phyloP scores from a whole-genome alignment of 2,113 vertebrate genomes.

The Hippolais icterina region DNA sequence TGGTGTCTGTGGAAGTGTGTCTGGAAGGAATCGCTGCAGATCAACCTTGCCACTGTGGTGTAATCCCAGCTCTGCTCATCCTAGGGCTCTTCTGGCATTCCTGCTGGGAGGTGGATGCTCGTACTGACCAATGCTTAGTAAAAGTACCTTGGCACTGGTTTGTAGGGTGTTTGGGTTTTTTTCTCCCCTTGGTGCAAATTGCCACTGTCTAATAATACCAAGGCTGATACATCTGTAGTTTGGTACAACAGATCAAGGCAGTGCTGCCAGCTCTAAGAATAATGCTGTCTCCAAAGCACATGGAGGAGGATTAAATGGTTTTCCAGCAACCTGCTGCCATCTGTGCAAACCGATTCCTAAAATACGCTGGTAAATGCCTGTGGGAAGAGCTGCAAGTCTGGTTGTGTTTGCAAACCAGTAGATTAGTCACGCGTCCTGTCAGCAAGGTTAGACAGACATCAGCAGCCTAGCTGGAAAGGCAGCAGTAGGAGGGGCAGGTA shows the following conservation, averaged over 20 bases:
- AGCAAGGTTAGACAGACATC: neutral
- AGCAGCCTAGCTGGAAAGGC: neutral
- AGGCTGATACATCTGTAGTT: conserved; percentile 9
- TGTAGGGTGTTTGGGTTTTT: neutral
- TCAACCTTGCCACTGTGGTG: neutral
- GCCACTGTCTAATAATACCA: neutral
- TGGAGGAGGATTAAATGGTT: conserved; percentile 6
- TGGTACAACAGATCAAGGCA: conserved; percentile 29
- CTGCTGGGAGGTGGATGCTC: accelerated
- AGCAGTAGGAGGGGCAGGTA: neutral
- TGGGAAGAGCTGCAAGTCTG: neutral
- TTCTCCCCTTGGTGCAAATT: neutral
- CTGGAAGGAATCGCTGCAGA: neutral
- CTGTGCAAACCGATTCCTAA: neutral
- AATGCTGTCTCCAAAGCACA: neutral
- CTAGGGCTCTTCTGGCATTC: neutral
- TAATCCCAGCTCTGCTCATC: neutral
- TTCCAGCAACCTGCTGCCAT: conserved; percentile 59
- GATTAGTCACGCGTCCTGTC: neutral
- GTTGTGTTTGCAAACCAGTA: conserved; percentile 20
- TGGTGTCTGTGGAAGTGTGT: neutral
- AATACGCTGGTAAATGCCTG: neutral
- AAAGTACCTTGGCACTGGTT: neutral
- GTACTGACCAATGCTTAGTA: neutral
- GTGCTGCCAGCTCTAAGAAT: neutral